A percentile compares a stretch with the other conserved stretches of the same genome.
Evolutionary conservation across 2,888 invertebrate genomes (phyloP).

Genomic region (Campopleginae sp.): DNA sequence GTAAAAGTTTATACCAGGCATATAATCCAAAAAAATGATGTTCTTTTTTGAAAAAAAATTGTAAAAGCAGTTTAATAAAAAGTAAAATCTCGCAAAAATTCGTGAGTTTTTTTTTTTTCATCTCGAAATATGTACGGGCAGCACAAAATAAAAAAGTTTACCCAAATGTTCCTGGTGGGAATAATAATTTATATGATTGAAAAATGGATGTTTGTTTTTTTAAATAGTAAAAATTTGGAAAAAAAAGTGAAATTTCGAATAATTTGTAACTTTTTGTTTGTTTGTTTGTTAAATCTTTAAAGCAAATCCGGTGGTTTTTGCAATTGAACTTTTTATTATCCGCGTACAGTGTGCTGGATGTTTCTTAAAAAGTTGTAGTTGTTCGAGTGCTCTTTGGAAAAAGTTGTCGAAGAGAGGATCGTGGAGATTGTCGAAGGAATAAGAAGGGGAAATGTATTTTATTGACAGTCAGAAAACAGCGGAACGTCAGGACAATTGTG

Average conservation of each 20-base stretch:
- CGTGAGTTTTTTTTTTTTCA: too few relatives aligned
- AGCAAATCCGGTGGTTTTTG: neutral
- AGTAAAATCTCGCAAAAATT: too few relatives aligned
- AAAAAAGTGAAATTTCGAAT: neutral
- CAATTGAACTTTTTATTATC: neutral
- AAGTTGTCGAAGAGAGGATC: constrained; percentile 8
- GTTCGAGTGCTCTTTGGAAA: neutral
- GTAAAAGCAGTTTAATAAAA: too few relatives aligned
- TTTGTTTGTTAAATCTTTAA: neutral
- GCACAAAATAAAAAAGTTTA: constrained; percentile 12
- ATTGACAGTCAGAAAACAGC: constrained; percentile 50
- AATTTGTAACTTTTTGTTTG: neutral
- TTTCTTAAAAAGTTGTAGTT: neutral
- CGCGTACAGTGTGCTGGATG: neutral
- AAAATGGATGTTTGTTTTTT: neutral
- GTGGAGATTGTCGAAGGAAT: neutral
- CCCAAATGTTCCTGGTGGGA: neutral
- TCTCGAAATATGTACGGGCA: neutral
- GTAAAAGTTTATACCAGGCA: neutral
- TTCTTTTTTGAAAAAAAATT: too few relatives aligned
- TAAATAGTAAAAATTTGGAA: neutral
- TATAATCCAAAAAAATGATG: neutral
- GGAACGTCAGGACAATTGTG: constrained; percentile 43
- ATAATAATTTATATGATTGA: too few relatives aligned
- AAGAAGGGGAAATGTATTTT: constrained; percentile 18